These are phyloP conservation scores for Phragmatobia fuliginosa DNA, from an alignment of 2,888 invertebrate genomes.

Conservation along the genomic window DNA sequence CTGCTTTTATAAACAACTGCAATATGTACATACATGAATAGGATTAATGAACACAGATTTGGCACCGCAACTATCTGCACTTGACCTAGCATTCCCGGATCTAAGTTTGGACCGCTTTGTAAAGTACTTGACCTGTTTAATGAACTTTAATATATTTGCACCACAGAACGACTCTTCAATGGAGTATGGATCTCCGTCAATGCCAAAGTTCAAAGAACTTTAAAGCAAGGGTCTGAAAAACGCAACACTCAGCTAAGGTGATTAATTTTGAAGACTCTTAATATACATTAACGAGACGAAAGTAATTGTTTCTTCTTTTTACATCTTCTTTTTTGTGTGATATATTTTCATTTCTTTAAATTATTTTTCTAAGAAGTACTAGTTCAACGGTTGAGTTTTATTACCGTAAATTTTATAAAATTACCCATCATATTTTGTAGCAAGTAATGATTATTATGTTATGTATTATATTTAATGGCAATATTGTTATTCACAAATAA, in stretches of 20 bases:
- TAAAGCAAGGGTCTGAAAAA: slow-evolving; percentile 7
- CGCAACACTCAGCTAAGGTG: not conserved
- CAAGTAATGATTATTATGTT: not conserved
- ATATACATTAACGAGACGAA: not conserved
- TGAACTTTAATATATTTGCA: slow-evolving; percentile 43
- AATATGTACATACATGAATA: slow-evolving; percentile 18
- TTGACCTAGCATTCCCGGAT: slow-evolving; percentile 37
- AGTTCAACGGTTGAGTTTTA: not conserved
- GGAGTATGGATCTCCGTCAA: slow-evolving; percentile 23
- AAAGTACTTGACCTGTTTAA: slow-evolving; percentile 42
- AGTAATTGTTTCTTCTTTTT: not conserved
- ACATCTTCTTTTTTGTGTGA: not conserved
- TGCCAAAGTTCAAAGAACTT: slow-evolving; percentile 31
- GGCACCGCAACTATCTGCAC: slow-evolving; percentile 29
- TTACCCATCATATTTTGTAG: not conserved
- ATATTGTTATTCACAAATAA: not conserved
- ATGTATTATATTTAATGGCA: not conserved
- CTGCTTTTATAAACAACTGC: not conserved
- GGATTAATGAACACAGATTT: slow-evolving; percentile 22
- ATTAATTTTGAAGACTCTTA: not conserved
- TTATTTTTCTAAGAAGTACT: not conserved
- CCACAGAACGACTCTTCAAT: slow-evolving; percentile 27
- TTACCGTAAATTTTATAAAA: not conserved
- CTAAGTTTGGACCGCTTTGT: slow-evolving; percentile 32
- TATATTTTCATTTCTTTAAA: not conserved